These are phyloP conservation scores for Pterostichus madidus DNA, from an alignment of 2,888 invertebrate genomes.

Conservation along the genomic window DNA sequence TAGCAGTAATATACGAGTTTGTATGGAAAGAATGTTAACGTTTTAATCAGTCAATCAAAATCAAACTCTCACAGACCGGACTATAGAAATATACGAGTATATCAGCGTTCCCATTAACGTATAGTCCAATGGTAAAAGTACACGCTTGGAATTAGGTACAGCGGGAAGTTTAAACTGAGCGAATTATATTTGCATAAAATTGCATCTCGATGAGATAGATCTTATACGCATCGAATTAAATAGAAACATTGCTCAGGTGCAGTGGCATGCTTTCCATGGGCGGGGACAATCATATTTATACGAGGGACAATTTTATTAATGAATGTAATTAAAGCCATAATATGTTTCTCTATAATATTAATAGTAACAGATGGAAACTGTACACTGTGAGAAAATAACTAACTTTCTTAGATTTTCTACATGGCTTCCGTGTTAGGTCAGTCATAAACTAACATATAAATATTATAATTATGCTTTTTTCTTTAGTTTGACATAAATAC, in stretches of 20 bases:
- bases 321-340: background rate
- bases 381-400: background rate
- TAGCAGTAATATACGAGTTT: background rate
- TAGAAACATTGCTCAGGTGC: constrained; percentile 9
- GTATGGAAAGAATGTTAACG: background rate
- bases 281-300: background rate
- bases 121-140: too few species aligned
- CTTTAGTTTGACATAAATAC: constrained; percentile 10
- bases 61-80: background rate
- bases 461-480: constrained; percentile 15
- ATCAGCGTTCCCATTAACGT: too few species aligned
- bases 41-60: background rate
- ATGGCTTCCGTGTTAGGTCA: constrained; percentile 2
- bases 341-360: background rate
- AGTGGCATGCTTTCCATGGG: constrained; percentile 5
- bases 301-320: background rate
- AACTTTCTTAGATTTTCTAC: background rate
- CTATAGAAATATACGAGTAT: too few species aligned
- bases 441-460: constrained; percentile 1
- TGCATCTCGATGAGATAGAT: constrained; percentile 23
- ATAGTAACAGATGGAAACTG: background rate
- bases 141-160: background rate
- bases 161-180: background rate
- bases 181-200: constrained; percentile 49
- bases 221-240: constrained; percentile 12